A percentile compares a stretch with the other conserved stretches of the same genome.
Conservation (phyloP, 2,113 vertebrate species). For the Turdus rufiventris region DNA sequence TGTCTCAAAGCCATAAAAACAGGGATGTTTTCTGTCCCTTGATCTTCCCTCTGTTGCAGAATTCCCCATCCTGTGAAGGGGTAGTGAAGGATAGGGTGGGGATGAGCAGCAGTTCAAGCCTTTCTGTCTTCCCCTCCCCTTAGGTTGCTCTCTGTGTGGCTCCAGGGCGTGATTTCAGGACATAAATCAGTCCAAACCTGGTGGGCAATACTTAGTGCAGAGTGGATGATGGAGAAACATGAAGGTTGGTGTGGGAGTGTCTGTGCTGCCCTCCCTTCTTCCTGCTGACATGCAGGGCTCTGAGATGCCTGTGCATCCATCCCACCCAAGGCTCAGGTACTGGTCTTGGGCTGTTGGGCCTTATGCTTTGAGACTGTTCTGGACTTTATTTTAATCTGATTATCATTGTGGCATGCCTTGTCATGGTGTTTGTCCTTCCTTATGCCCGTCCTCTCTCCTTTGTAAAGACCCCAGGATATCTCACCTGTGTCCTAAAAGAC, state of each 20-base stretch:
- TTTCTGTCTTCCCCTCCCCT: background rate
- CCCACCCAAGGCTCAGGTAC: background rate
- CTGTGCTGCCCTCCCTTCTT: background rate
- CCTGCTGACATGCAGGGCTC: background rate
- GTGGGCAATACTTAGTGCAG: fast-evolving
- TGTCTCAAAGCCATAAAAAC: background rate
- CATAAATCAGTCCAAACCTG: fast-evolving
- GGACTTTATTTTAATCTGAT: background rate
- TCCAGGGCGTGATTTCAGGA: background rate
- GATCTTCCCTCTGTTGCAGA: background rate
- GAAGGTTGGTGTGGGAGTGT: background rate
- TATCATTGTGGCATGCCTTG: background rate
- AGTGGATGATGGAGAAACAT: background rate
- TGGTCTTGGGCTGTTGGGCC: background rate
- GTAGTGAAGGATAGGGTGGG: background rate
- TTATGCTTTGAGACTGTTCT: background rate
- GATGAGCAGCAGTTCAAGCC: background rate
- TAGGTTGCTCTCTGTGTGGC: background rate
- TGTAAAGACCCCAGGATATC: background rate
- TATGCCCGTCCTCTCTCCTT: background rate
- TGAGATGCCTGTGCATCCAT: background rate
- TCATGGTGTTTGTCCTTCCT: background rate
- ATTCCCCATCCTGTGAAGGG: background rate
- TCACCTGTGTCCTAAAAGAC: background rate
- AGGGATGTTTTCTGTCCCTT: background rate